Base-by-base conservation (phyloP, 1,140 invertebrate genomes). In the Cotesia chilonis region DNA sequence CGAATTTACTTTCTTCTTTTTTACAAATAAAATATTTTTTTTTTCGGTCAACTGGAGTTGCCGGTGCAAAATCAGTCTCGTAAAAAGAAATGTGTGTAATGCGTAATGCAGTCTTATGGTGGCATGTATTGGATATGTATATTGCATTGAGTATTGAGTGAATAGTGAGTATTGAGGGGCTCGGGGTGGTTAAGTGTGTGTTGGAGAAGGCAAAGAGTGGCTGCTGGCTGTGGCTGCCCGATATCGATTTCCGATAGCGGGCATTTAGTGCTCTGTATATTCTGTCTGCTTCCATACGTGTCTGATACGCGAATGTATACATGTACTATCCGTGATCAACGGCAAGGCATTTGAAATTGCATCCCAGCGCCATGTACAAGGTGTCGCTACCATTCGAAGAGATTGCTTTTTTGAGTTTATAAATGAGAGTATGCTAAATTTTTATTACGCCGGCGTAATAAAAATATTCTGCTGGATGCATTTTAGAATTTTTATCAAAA, bases 181-280 rank as follows among this genome's bases (percentile, higher is more conserved):
- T 64, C 65, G 41, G n/a, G 17, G 67, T 73, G 68, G 59, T 60
- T 52, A 68, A 79, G 71, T 75, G 60, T 71, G 76, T 51, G 64
- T 64, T 67, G 54, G 65, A 67, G 79, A 72, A 65, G 47, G 55
- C 65, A 72, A 82, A 83, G 80, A 82, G 84, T 81, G 78, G 79
- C 79, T 84, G 82, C 79, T 81, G 77, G 79, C 80, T 83, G 81
- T 79, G 79, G 81, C 81, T 85, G 82, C 74, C 78, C 77, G 77
- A 84, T 83, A 85, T 85, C 83, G 84, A 85, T 84, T 85, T 85
- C 81, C 83, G 80, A 85, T 84, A 83, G 75, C 76, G 78, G 66
- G 80, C 82, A 84, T 85, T 85, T 84, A 84, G 84, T 82, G 78
- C 80, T 82, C 81, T 82, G 78, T 83, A 83, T 84, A 84, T 84